Base-by-base conservation (phyloP, 2,113 vertebrate genomes). In the Psilopsiagon aurifrons region DNA sequence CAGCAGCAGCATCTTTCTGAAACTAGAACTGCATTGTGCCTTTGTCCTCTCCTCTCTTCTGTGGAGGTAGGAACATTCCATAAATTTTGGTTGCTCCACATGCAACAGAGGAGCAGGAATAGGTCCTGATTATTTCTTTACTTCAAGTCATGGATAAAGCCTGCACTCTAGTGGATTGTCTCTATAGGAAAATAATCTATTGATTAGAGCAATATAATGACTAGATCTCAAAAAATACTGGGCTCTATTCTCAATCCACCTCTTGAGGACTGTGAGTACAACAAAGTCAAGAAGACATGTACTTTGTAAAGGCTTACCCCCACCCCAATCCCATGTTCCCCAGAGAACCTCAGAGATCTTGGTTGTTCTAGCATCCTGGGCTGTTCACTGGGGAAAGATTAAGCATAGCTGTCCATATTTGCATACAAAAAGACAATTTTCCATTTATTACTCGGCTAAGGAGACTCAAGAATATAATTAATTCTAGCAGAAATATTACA, bases 131-230 rank as follows among this genome's bases (percentile, higher is more conserved):
- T n/a, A 4, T 81, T 81, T 46, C 2, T 74, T 83, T 80, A 76
- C 28, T 69, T 88, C 68, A 70, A 23, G 91, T 3, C 88, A 73
- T 0, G 1, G 94, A 89, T 64, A 89, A 95, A 97, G 93, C 52
- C 96, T 95, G 95, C 94, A 92, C 95, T 95, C 95, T 97, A 95
- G 95, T 97, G 96, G 95, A 96, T 94, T 95, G 52, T 89, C 35
- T 91, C 27, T 28, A 52, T 1, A 88, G 74, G 17, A 90, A 83
- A 84, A 19, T 31, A 57, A 90, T 71, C 29, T 51, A 28, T 75
- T 90, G 47, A 83, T 68, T 63, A 71, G 18, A 2, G 6, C 5
- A 13, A 19, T 83, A 35, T 29, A 39, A 77, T 17, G 14, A 31
- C 22, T 39, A 22, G 24, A 59, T 86, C 83, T 88, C n/a, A 52